Evolutionary conservation across 1,140 invertebrate species (phyloP), one percentile per base, ranked within the genome.

Genomic region (Drosophila sulfurigaster): DNA sequence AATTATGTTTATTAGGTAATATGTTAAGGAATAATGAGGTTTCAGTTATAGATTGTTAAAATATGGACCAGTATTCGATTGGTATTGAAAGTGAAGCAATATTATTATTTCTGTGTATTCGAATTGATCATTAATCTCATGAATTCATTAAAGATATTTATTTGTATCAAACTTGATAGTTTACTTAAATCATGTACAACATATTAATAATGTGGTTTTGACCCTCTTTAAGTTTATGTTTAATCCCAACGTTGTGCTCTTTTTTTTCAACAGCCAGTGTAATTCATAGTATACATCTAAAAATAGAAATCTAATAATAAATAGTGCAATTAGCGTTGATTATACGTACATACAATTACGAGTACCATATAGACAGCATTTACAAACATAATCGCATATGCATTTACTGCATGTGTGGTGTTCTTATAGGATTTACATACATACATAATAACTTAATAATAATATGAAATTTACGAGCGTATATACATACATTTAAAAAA

Each of bases 301-400:
- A 69, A 62, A 72, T 56, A 68, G 7, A 56, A 35, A 57, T 57
- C 41, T 57, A 41, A 35, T 68, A 57, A 59, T 52, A 76, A 79
- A 82, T 86, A 86, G 82, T 86, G 82, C 82, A 86, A 86, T 86
- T 86, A 86, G 82, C 82, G 79, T 86, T 78, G 79, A 73, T 79
- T 72, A 86, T 82, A 79, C 62, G 69, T 68, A 72, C 54, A 72
- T 60, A 77, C 58, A 81, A 41, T 63, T 70, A 70, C 43, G 66
- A 75, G 72, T 75, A 75, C 72, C 72, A 69, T 57, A 69, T 69
- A 69, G 49, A 57, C 66, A 25, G 71, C 71, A 74, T 68, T 74
- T 74, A 73, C 70, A 73, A 54, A 60, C 35, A 58, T 43, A 43
- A 38, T 0, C 13, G 48, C 35, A 59, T 3, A 52, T 32, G 25